These are phyloP conservation scores for Poecilus cupreus DNA, from an alignment of 2,888 invertebrate species.

Conservation along the genomic window DNA sequence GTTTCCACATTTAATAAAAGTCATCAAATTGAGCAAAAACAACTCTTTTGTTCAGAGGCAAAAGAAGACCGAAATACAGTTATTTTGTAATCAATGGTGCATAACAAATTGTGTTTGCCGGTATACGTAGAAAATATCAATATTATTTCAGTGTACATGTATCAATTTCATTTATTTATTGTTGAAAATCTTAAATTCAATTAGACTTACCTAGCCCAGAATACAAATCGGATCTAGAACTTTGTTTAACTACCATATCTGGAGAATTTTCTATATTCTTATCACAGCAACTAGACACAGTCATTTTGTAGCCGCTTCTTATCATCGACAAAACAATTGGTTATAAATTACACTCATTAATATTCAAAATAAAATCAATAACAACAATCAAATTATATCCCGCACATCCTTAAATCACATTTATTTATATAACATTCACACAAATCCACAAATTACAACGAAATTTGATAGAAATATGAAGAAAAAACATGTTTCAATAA, in stretches of 20 bases:
- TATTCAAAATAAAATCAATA: slow-evolving; percentile 37
- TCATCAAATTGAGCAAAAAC: too few species aligned
- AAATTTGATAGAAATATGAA: slow-evolving; percentile 28
- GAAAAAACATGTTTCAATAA: slow-evolving; percentile 21
- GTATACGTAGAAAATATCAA: too few species aligned
- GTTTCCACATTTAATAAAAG: too few species aligned
- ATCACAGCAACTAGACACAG: slow-evolving; percentile 18
- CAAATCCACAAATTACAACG: slow-evolving; percentile 35
- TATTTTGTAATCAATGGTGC: too few species aligned
- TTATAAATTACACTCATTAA: slow-evolving; percentile 28
- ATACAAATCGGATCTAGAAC: not conserved
- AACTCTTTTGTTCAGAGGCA: too few species aligned
- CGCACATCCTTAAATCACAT: slow-evolving; percentile 33
- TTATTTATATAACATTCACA: slow-evolving; percentile 43
- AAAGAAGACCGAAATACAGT: too few species aligned
- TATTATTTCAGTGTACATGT: too few species aligned
- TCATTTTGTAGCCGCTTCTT: not conserved
- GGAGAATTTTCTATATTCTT: not conserved
- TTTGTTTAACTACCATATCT: slow-evolving; percentile 7
- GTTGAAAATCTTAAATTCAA: too few species aligned
- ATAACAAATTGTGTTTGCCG: too few species aligned
- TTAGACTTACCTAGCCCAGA: slow-evolving; percentile 13
- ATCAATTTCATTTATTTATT: too few species aligned
- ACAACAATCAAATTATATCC: not conserved
- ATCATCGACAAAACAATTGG: slow-evolving; percentile 33